phyloP scores from a whole-genome alignment of 1,140 invertebrate species.

The Zaprionus vittiger region DNA sequence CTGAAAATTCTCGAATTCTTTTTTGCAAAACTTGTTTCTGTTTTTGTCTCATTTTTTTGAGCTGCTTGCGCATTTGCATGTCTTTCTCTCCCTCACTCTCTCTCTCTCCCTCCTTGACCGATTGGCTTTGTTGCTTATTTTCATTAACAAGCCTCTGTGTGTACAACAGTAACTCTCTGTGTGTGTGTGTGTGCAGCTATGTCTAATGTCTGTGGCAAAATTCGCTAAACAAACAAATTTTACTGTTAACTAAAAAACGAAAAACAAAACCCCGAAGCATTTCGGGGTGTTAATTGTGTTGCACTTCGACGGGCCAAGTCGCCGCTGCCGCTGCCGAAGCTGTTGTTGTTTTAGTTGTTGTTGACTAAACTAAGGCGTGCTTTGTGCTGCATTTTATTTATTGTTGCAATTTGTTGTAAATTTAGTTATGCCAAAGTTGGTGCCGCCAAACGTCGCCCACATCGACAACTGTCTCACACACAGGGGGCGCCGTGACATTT shows the following conservation, averaged over 20 bases:
- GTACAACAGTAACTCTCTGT: slow-evolving; percentile 69
- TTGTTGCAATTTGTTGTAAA: slow-evolving; percentile 80
- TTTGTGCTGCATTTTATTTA: slow-evolving; percentile 73
- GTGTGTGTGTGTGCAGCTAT: slow-evolving; percentile 16
- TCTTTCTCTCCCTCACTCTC: slow-evolving; percentile 16
- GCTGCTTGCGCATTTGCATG: slow-evolving; percentile 63
- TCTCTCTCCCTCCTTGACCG: slow-evolving; percentile 37
- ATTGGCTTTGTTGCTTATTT: slow-evolving; percentile 80
- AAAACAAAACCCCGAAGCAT: slow-evolving; percentile 59
- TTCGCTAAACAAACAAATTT: slow-evolving; percentile 75
- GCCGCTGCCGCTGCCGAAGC: slow-evolving; percentile 38
- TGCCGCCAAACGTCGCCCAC: slow-evolving; percentile 72
- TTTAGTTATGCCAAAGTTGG: slow-evolving; percentile 75
- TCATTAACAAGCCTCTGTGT: slow-evolving; percentile 76
- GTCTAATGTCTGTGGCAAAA: slow-evolving; percentile 45
- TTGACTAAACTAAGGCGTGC: slow-evolving; percentile 63
- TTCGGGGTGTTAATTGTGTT: slow-evolving; percentile 82
- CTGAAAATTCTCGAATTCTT: slow-evolving; percentile 63
- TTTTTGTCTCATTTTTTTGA: slow-evolving; percentile 7
- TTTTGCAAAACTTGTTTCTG: slow-evolving; percentile 67
- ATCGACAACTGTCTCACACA: slow-evolving; percentile 8
- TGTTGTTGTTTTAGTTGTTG: slow-evolving; percentile 13
- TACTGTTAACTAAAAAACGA: slow-evolving; percentile 63
- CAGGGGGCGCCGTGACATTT: slow-evolving; percentile 45
- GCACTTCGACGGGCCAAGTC: slow-evolving; percentile 60